Evolutionary conservation across 2,113 vertebrate species (phyloP).

Genomic region (Isichthys henryi): DNA sequence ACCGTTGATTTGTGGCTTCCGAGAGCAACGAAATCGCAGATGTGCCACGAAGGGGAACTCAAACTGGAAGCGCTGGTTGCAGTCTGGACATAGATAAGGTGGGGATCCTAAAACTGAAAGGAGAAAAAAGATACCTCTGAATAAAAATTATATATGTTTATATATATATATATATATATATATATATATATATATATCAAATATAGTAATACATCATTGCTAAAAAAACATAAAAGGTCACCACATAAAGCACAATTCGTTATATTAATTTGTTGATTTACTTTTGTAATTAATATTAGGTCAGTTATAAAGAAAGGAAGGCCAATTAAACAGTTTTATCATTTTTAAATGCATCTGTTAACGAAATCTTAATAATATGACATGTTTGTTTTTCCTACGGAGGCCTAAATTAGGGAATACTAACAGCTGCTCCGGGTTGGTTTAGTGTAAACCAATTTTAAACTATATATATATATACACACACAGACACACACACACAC

Average conservation of each 20-base stretch:
- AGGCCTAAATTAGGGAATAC: background rate
- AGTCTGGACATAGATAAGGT: slow-evolving; percentile 64
- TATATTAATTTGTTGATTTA: background rate
- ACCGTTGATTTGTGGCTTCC: slow-evolving; percentile 47
- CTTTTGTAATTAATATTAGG: background rate
- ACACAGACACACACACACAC: no score
- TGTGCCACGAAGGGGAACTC: slow-evolving; percentile 71
- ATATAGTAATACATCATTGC: background rate
- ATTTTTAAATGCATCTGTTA: background rate
- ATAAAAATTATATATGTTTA: background rate
- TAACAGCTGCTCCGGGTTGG: background rate
- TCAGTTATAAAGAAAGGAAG: background rate
- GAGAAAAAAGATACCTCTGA: background rate
- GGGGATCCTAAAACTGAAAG: slow-evolving; percentile 49
- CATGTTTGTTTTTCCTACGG: background rate
- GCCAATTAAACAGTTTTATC: background rate
- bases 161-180: background rate
- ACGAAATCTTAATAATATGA: background rate
- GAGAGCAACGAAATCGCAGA: slow-evolving; percentile 69
- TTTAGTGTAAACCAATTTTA: background rate
- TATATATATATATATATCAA: background rate
- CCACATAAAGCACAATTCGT: background rate
- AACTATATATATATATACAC: background rate
- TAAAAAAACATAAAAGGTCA: background rate
- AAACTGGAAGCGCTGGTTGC: slow-evolving; percentile 71